Percentiles rank a stretch among this genome's conserved stretches.
phyloP scores from a whole-genome alignment of 2,113 vertebrate genomes.

The Hydrolagus affinis region DNA sequence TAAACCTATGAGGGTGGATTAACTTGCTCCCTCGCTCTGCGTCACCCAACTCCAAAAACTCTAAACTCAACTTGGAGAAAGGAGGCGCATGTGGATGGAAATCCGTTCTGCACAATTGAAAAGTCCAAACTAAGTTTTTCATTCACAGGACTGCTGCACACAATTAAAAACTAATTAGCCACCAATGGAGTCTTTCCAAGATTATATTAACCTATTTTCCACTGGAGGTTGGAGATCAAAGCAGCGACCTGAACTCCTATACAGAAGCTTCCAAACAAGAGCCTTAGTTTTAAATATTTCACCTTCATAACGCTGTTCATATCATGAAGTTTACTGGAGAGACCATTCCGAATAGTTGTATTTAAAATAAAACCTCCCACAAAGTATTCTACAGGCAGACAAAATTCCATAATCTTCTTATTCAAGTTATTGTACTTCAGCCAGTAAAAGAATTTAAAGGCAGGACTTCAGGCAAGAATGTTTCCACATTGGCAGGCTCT shows the following conservation, averaged over 20 bases:
- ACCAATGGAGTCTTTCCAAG: background rate
- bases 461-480: slow-evolving; percentile 9
- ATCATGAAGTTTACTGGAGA: background rate
- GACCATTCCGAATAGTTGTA: background rate
- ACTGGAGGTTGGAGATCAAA: background rate
- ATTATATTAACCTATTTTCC: background rate
- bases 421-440: slow-evolving; percentile 12
- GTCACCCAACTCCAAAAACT: no score
- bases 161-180: background rate
- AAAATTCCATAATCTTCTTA: slow-evolving; percentile 12
- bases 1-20: no score
- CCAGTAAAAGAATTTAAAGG: background rate
- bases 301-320: background rate
- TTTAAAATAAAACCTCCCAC: background rate
- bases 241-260: background rate
- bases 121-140: no score
- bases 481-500: background rate
- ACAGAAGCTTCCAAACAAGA: background rate
- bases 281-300: no score
- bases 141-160: background rate
- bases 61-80: no score
- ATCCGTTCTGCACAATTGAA: no score
- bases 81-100: background rate
- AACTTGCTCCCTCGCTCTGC: no score
- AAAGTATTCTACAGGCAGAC: slow-evolving; percentile 4